Conservation (phyloP, 92 coral and sea anemone genomes). For the Bergia puertoricense region DNA sequence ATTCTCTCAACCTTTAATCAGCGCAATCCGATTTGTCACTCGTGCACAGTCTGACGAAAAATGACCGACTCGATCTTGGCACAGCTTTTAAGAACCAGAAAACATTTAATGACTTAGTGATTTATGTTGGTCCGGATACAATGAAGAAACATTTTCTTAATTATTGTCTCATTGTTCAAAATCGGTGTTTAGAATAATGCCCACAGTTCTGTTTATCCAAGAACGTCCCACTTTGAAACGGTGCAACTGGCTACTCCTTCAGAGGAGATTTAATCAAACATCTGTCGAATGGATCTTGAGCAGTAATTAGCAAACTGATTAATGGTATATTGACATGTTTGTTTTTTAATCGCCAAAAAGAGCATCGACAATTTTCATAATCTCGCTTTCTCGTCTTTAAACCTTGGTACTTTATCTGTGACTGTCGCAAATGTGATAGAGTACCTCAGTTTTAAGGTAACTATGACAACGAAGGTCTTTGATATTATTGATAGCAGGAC, state of each 20-base stretch:
- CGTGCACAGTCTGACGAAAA: neutral
- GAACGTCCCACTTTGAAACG: constrained; percentile 34
- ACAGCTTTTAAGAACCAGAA: constrained; percentile 18
- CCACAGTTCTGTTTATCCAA: constrained; percentile 19
- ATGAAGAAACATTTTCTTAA: constrained; percentile 3
- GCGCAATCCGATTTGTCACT: neutral
- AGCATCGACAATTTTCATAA: constrained; percentile 5
- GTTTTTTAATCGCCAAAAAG: constrained; percentile 15
- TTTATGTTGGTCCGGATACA: constrained; percentile 34
- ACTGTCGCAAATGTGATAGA: neutral
- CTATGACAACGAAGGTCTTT: constrained; percentile 20
- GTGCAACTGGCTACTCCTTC: neutral
- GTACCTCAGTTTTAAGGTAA: neutral
- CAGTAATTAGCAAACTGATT: constrained; percentile 14
- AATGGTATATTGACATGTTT: constrained; percentile 28
- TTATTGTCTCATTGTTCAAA: constrained; percentile 25
- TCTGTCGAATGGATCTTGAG: constrained; percentile 12
- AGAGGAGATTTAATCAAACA: constrained; percentile 41
- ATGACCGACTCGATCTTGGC: neutral
- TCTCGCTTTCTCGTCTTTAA: neutral
- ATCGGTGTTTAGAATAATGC: neutral
- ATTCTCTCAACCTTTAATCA: neutral
- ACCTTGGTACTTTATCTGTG: constrained; percentile 15
- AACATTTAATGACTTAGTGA: constrained; percentile 26
- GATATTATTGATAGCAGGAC: neutral